Percentiles rank a stretch among this genome's conserved stretches.
Conservation (phyloP, 1,140 invertebrate genomes). For the Anagrus nilaparvatae region DNA sequence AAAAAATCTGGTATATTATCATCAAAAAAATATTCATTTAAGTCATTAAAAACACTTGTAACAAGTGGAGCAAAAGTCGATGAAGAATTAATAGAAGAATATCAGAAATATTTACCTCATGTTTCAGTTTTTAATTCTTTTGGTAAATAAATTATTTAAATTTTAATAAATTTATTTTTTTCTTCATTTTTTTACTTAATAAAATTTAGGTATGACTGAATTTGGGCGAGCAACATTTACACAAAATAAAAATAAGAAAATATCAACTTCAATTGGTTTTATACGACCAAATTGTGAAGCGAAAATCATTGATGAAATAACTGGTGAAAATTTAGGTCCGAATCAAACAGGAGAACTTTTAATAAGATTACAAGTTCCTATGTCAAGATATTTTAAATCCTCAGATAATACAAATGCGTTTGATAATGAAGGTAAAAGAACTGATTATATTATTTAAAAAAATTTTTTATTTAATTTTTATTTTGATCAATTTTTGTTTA, state of each 20-base stretch:
- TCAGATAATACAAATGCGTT: neutral
- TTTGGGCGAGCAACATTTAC: neutral
- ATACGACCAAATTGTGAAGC: neutral
- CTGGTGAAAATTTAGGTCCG: neutral
- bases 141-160: neutral
- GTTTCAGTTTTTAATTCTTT: neutral
- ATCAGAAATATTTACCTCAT: too few relatives aligned
- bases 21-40: too few relatives aligned
- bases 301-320: neutral
- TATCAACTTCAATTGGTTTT: neutral
- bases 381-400: slow-evolving; percentile 1
- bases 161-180: neutral
- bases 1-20: too few relatives aligned
- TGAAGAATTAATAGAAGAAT: too few relatives aligned
- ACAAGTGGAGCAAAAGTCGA: too few relatives aligned
- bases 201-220: neutral
- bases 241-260: neutral
- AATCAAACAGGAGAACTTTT: neutral
- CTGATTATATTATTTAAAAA: neutral
- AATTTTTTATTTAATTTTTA: neutral
- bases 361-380: neutral
- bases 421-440: neutral
- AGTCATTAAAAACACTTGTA: too few relatives aligned
- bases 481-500: neutral
- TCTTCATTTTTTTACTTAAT: neutral